These are phyloP conservation scores for Ptychobarbus kaznakovi DNA, from an alignment of 2,797 vertebrate genomes.

Conservation along the genomic window DNA sequence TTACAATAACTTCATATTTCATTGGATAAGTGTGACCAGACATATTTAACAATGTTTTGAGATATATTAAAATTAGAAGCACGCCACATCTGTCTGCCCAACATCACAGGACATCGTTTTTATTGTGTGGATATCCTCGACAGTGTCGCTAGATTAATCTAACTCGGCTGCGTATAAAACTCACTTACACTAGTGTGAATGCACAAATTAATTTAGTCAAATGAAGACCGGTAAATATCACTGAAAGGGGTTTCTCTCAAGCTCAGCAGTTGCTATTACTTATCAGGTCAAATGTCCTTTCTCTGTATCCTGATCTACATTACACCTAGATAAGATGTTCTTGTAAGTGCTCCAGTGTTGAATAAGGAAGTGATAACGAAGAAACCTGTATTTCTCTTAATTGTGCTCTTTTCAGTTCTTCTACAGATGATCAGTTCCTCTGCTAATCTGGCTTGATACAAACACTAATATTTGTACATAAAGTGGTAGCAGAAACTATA, in stretches of 20 bases:
- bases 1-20: not conserved
- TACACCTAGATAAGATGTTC: too few relatives aligned
- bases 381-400: not conserved
- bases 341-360: too few relatives aligned
- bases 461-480: not conserved
- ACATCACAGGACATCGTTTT: not conserved
- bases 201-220: not conserved
- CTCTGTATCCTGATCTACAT: not conserved
- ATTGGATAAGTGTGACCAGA: not conserved
- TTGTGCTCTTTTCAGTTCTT: slow-evolving; percentile 3
- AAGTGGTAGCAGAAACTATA: not conserved
- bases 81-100: not conserved
- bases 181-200: not conserved
- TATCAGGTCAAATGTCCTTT: not conserved
- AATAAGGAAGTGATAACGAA: not conserved
- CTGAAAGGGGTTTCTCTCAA: not conserved
- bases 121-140: not conserved
- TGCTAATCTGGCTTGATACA: not conserved
- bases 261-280: not conserved
- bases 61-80: not conserved
- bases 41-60: not conserved
- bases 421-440: not conserved
- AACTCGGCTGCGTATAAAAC: not conserved
- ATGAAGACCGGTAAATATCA: not conserved
- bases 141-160: not conserved